phyloP scores from a whole-genome alignment of 2,113 vertebrate species.

The Mugil cephalus region DNA sequence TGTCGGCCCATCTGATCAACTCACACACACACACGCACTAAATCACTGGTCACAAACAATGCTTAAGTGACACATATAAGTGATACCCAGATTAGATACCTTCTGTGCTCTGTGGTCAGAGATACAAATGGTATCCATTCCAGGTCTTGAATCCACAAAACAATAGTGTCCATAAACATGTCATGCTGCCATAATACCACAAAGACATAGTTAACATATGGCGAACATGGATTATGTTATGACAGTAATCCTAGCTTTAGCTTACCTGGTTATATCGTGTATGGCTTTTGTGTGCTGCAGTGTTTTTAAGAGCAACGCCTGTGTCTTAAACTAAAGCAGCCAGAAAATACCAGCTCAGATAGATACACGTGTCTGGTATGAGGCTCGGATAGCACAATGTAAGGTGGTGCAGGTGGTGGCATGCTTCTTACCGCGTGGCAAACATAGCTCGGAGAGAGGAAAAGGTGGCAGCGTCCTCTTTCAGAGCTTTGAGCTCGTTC shows the following conservation, averaged over 20 bases:
- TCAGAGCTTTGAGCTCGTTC: slow-evolving; percentile 97
- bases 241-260: slow-evolving; percentile 45
- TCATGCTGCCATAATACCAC: slow-evolving; percentile 17
- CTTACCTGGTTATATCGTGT: slow-evolving; percentile 20
- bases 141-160: slow-evolving; percentile 41
- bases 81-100: slow-evolving; percentile 51
- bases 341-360: neutral
- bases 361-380: neutral
- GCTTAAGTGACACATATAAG: slow-evolving; percentile 51
- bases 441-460: slow-evolving; percentile 99
- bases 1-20: slow-evolving; percentile 45
- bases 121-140: slow-evolving; percentile 3
- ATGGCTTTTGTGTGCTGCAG: slow-evolving; percentile 6
- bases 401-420: neutral
- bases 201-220: slow-evolving; percentile 26
- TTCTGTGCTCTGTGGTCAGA: slow-evolving; percentile 28
- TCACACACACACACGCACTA: slow-evolving; percentile 3
- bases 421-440: slow-evolving; percentile 91
- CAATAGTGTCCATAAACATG: slow-evolving; percentile 31
- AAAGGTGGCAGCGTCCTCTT: slow-evolving; percentile 98
- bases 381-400: neutral
- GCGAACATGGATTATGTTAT: slow-evolving; percentile 39
- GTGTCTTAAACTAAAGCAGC: neutral
- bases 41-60: slow-evolving; percentile 53
- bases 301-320: slow-evolving; percentile 3